A percentile compares a stretch with the other conserved stretches of the same genome.
Conservation (phyloP, 1,140 invertebrate genomes). For the Dendrolimus kikuchii region DNA sequence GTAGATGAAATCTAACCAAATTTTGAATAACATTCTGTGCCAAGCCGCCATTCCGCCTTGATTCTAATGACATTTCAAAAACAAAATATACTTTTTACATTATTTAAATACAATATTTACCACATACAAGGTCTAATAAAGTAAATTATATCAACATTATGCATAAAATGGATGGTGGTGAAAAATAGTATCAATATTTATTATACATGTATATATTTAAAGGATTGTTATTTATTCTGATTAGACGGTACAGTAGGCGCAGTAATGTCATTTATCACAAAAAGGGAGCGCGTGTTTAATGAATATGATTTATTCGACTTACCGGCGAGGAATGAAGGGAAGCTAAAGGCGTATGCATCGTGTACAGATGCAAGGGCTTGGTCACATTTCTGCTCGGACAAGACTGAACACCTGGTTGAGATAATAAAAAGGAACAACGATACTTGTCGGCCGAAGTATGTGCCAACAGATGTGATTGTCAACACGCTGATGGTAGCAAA, state of each 20-base stretch:
- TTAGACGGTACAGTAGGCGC: constrained; percentile 20
- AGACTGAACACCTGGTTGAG: constrained; percentile 59
- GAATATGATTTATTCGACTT: constrained; percentile 51
- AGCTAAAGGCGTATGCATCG: constrained; percentile 57
- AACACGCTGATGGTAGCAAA: constrained; percentile 63
- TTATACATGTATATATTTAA: constrained; percentile 29
- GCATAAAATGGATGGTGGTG: constrained; percentile 41
- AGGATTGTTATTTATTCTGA: constrained; percentile 32
- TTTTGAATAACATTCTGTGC: constrained; percentile 48
- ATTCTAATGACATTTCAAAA: constrained; percentile 46
- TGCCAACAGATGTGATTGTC: constrained; percentile 66
- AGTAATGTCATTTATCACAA: constrained; percentile 62
- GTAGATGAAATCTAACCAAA: constrained; percentile 23
- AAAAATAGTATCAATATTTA: constrained; percentile 24
- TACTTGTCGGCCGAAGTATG: constrained; percentile 46
- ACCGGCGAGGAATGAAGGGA: constrained; percentile 57
- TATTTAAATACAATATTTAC: constrained; percentile 45
- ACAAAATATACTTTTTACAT: constrained; percentile 42
- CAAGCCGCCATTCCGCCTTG: constrained; percentile 37
- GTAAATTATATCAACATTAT: constrained; percentile 36
- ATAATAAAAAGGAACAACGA: constrained; percentile 61
- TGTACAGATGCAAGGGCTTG: constrained; percentile 64
- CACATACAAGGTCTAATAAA: constrained; percentile 12
- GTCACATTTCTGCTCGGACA: constrained; percentile 57
- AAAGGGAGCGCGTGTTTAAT: constrained; percentile 60